These are phyloP conservation scores for Gallinago solitaria DNA, from an alignment of 2,797 vertebrate genomes.

Conservation along the genomic window DNA sequence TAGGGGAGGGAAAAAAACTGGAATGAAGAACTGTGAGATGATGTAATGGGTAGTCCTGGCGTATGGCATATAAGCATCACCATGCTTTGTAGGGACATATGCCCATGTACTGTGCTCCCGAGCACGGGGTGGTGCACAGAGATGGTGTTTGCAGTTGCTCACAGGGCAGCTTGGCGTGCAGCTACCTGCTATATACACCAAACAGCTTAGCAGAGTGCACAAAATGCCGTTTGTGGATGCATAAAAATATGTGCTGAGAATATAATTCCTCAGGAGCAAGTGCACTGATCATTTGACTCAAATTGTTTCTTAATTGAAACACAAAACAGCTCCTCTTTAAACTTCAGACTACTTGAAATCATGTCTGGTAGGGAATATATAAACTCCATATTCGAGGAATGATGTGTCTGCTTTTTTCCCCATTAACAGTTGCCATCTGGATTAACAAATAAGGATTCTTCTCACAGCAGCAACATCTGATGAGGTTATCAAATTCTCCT, in stretches of 20 bases:
- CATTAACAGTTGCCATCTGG: neutral
- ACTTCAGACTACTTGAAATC: neutral
- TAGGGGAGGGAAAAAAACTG: neutral
- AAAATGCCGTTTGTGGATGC: neutral
- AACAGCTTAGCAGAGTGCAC: neutral
- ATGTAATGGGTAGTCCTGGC: no score
- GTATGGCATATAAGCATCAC: neutral
- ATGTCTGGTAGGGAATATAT: neutral
- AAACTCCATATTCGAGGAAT: neutral
- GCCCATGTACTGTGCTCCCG: neutral
- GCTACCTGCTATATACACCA: accelerated
- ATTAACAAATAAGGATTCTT: neutral
- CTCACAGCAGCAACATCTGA: neutral
- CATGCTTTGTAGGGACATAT: neutral
- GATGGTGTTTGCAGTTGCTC: neutral
- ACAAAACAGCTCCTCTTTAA: neutral
- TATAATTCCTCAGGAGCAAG: neutral
- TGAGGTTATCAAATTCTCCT: neutral
- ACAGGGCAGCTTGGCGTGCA: neutral
- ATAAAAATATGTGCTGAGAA: neutral
- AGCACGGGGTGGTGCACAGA: accelerated
- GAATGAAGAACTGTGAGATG: neutral
- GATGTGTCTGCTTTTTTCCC: neutral
- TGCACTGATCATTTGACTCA: neutral
- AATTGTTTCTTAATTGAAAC: slow-evolving; percentile 26